Conservation (phyloP, 2,797 vertebrate species). For the Eptatretus atami region DNA sequence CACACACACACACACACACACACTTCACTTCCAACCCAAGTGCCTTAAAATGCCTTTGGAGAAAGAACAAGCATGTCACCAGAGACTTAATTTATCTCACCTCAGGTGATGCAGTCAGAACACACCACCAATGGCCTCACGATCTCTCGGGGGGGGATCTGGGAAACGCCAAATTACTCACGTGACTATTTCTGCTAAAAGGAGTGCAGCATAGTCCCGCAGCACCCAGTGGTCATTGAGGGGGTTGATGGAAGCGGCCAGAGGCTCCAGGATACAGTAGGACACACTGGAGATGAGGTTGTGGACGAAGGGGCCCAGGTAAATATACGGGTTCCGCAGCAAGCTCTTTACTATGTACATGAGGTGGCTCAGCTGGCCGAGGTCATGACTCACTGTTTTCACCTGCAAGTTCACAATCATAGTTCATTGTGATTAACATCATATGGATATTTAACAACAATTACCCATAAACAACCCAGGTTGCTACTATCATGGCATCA, state of each 20-base stretch:
- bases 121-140: no score
- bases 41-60: no score
- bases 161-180: slow-evolving; percentile 11
- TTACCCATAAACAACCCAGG: no score
- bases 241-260: slow-evolving; percentile 73
- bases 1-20: no score
- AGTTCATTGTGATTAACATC: no score
- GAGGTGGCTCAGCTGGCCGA: slow-evolving; percentile 51
- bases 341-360: slow-evolving; percentile 58
- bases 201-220: slow-evolving; percentile 42
- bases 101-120: no score
- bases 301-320: slow-evolving; percentile 49
- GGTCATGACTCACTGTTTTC: slow-evolving; percentile 61
- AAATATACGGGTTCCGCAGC: slow-evolving; percentile 50
- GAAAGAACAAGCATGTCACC: no score
- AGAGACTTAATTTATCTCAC: no score
- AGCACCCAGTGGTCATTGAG: slow-evolving; percentile 85
- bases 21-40: no score
- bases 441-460: no score
- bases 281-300: slow-evolving; percentile 56
- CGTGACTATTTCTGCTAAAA: slow-evolving; percentile 69
- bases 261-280: slow-evolving; percentile 65
- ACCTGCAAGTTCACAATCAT: slow-evolving; percentile 18
- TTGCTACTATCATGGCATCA: no score
- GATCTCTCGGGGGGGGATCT: no score